phyloP scores from a whole-genome alignment of 2,888 invertebrate species.

The Malthinus flaveolus region DNA sequence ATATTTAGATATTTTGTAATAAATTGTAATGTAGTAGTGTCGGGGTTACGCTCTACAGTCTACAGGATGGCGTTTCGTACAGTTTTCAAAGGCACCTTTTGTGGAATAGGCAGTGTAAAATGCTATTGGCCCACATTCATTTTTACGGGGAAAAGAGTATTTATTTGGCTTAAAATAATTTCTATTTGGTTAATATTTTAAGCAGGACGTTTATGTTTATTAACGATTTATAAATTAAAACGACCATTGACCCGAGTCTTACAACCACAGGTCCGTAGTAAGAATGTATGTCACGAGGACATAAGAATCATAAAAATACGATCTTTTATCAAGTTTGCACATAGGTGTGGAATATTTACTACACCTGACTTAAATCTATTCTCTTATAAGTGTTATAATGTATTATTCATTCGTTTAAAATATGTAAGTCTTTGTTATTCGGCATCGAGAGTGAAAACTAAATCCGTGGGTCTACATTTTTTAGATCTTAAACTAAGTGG shows the following conservation, averaged over 20 bases:
- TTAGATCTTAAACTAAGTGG: no score
- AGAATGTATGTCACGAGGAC: constrained; percentile 27
- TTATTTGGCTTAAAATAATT: neutral
- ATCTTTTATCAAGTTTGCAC: neutral
- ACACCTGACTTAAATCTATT: constrained; percentile 2
- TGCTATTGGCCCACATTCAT: no score
- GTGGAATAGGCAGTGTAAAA: no score
- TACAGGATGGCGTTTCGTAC: no score
- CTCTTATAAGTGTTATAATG: neutral
- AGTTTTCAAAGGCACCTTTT: no score
- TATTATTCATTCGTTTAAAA: neutral
- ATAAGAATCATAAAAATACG: constrained; percentile 11
- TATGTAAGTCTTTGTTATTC: constrained; percentile 7
- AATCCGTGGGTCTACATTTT: constrained; percentile 14
- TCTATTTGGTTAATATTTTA: neutral
- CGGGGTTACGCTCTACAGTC: no score
- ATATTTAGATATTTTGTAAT: no score
- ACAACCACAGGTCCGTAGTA: constrained; percentile 11
- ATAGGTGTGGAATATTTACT: neutral
- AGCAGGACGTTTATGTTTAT: neutral
- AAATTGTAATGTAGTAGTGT: no score
- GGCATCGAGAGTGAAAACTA: constrained; percentile 14
- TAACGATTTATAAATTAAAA: neutral
- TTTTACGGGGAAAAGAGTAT: neutral
- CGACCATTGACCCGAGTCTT: constrained; percentile 20